Conservation (phyloP, 1,140 invertebrate genomes). For the Ostrea edulis region DNA sequence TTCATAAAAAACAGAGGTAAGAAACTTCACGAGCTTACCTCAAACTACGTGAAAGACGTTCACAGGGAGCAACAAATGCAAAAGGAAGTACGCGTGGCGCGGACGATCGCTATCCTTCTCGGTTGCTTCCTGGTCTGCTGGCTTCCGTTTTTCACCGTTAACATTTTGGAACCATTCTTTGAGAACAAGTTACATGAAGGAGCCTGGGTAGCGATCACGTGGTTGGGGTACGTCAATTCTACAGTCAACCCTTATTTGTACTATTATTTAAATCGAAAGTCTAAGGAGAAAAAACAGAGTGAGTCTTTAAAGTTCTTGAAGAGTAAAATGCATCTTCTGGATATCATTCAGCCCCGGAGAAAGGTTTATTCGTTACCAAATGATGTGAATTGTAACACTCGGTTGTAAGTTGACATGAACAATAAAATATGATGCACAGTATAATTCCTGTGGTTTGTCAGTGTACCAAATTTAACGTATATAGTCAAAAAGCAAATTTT, state of each 20-base stretch:
- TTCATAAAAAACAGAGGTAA: conserved; percentile 43
- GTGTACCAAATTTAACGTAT: too few relatives aligned
- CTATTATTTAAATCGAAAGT: conserved; percentile 48
- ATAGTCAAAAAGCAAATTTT: too few relatives aligned
- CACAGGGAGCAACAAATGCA: conserved; percentile 41
- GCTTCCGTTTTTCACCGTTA: conserved; percentile 44
- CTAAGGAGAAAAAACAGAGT: conserved; percentile 15
- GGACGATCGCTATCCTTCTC: conserved; percentile 47
- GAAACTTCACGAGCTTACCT: conserved; percentile 43
- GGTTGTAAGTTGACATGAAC: background rate
- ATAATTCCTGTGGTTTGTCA: too few relatives aligned
- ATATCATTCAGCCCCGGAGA: background rate
- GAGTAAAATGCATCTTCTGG: background rate
- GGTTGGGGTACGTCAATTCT: conserved; percentile 92
- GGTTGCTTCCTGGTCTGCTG: conserved; percentile 49
- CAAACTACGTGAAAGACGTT: conserved; percentile 17
- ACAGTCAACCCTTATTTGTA: conserved; percentile 78
- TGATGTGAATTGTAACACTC: background rate
- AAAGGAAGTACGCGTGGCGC: conserved; percentile 44
- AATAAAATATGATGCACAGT: background rate
- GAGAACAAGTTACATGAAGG: conserved; percentile 49
- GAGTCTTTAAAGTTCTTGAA: background rate
- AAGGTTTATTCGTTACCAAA: conserved; percentile 1
- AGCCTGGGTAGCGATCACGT: conserved; percentile 48
- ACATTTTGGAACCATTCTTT: conserved; percentile 40